Conservation (phyloP, 2,113 vertebrate species). For the Syngnathus typhle region DNA sequence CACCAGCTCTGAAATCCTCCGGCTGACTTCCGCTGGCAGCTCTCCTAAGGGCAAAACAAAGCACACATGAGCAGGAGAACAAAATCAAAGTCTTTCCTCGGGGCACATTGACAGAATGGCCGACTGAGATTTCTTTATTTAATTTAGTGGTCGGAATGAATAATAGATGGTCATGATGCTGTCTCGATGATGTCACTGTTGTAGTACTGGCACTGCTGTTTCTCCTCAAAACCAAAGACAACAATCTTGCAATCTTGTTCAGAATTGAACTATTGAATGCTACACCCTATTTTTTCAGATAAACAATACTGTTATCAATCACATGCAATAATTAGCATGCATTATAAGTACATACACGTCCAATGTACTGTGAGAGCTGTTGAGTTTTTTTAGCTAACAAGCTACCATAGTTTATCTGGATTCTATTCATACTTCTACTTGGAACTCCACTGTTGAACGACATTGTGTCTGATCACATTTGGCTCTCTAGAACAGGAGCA, state of each 20-base stretch:
- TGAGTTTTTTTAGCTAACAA: background rate
- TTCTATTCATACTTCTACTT: background rate
- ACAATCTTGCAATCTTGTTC: too few relatives aligned
- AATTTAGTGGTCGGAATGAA: background rate
- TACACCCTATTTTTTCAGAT: background rate
- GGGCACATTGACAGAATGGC: background rate
- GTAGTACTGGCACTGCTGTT: background rate
- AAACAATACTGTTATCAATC: background rate
- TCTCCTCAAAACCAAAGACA: background rate
- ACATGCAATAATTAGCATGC: background rate
- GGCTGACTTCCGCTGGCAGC: slow-evolving; percentile 57
- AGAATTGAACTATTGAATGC: too few relatives aligned
- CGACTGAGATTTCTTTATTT: background rate
- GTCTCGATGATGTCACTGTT: background rate
- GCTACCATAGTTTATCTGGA: background rate
- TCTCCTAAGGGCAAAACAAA: slow-evolving; percentile 50
- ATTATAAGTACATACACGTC: background rate
- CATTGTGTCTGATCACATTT: background rate
- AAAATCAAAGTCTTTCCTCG: background rate
- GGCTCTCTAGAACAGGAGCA: background rate
- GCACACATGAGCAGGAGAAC: background rate
- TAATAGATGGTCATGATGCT: background rate
- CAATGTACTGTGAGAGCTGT: background rate
- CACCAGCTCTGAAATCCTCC: slow-evolving; percentile 66
- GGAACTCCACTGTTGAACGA: background rate